A percentile compares a stretch with the other conserved stretches of the same genome.
These are phyloP conservation scores for Cichladusa arquata DNA, from an alignment of 2,113 vertebrate species.

Conservation along the genomic window DNA sequence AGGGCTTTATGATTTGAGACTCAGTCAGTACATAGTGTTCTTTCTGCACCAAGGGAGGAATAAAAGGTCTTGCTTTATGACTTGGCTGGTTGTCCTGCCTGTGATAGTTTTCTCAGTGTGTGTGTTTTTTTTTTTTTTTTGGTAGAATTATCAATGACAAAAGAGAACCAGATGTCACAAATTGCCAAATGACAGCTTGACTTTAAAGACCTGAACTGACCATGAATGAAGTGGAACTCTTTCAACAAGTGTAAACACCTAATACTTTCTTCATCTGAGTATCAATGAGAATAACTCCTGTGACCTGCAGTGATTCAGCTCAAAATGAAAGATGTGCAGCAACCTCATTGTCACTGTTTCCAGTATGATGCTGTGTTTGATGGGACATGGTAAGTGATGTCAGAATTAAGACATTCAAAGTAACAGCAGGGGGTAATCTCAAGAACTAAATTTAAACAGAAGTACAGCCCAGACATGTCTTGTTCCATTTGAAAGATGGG, in stretches of 20 bases:
- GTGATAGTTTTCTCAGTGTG: neutral
- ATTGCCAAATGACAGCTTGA: neutral
- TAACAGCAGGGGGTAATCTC: neutral
- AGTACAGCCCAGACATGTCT: neutral
- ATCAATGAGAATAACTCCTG: neutral
- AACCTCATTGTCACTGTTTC: neutral
- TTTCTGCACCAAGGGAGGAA: constrained; percentile 14
- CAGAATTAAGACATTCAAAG: neutral
- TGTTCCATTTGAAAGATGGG: neutral
- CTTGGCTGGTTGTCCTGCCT: neutral
- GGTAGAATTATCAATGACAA: neutral
- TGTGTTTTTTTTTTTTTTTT: neutral
- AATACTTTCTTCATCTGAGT: neutral
- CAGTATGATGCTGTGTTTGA: neutral
- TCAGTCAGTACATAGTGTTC: constrained; percentile 9
- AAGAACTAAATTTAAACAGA: neutral
- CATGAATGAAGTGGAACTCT: neutral
- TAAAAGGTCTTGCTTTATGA: constrained; percentile 23
- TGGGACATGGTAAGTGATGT: neutral
- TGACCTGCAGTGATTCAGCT: neutral
- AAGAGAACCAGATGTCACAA: neutral
- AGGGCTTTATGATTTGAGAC: constrained; percentile 12
- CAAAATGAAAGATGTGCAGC: neutral
- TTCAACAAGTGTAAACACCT: neutral
- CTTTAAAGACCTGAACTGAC: neutral